Base-by-base conservation (phyloP, 2,113 vertebrate species). In the Gobius niger region DNA sequence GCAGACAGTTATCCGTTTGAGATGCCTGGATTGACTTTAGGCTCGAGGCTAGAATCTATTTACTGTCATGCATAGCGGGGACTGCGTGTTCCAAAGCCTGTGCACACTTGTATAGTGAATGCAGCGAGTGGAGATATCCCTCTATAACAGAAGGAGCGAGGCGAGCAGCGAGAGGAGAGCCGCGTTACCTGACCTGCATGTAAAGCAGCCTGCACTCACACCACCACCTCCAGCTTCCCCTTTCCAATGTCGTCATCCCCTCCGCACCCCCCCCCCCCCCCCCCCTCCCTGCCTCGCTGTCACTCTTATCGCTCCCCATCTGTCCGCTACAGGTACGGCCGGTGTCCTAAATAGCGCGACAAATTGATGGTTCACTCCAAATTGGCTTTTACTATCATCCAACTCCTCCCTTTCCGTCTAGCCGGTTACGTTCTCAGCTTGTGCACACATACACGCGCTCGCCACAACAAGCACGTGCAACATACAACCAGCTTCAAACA, bases 111-210 rank as follows among this genome's bases (percentile, higher is more conserved):
- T 59, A 53, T 51, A 19, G 54, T 41, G 51, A 60, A 63, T 60
- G 57, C 62, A 63, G 61, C 24, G 7, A 41, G 64, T 65, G 44
- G 40, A 73, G 64, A 63, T 78, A 71, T 53, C 67, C 71, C 24
- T 61, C 74, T 61, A 42, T 60, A 62, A 51, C 64, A 73, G 82
- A 81, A 85, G 73, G 82, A 88, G 42, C 74, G 70, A 84, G 84
- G 76, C 82, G 80, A 67, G 6, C 69, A 80, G 74, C 78, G 74
- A 83, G 80, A 51, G 63, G 63, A 88, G 85, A 54, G 49, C 82
- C 72, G 84, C 67, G 42, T 87, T 86, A 88, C 91, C 90, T 92
- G 91, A 92, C 87, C 90, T 47, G 91, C 92, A 94, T 93, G 88
- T 87, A 90, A 92, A 93, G 81, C 85, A 89, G 90, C 49, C 81